These are phyloP conservation scores for Premnoplex brunnescens DNA, from an alignment of 2,797 vertebrate species.

Conservation along the genomic window DNA sequence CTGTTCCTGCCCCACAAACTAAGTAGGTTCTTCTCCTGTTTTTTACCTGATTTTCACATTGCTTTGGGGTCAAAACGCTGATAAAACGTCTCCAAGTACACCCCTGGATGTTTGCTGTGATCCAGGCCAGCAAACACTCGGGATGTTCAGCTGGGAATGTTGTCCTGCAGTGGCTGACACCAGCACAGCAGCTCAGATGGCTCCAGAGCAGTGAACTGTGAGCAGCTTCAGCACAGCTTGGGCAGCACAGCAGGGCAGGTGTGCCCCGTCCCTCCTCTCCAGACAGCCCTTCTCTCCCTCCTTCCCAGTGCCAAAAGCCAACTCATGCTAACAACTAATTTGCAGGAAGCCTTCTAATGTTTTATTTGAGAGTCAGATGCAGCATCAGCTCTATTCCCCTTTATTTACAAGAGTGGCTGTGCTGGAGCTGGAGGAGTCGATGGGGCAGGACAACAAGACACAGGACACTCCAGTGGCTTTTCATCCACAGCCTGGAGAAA, in stretches of 20 bases:
- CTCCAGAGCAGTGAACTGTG: too few relatives aligned
- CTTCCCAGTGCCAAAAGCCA: too few relatives aligned
- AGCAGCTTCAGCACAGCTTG: neutral
- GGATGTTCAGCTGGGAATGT: too few relatives aligned
- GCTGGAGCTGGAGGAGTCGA: neutral
- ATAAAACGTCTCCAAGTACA: neutral
- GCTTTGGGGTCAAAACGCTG: neutral
- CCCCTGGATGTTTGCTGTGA: too few relatives aligned
- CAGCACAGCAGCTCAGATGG: too few relatives aligned
- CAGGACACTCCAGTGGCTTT: fast-evolving
- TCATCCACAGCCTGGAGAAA: neutral
- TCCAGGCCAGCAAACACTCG: too few relatives aligned
- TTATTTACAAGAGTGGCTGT: neutral
- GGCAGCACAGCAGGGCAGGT: neutral
- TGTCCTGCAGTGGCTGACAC: too few relatives aligned
- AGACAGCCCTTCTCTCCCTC: neutral
- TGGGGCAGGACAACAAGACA: neutral
- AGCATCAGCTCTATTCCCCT: neutral
- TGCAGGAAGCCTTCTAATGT: neutral
- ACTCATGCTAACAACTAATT: neutral
- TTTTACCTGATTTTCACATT: neutral
- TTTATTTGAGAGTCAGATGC: neutral
- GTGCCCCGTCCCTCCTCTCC: neutral
- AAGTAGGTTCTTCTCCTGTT: neutral
- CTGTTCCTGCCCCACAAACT: neutral